Conservation (phyloP, 1,140 invertebrate species). For the Drosophila bocki region DNA sequence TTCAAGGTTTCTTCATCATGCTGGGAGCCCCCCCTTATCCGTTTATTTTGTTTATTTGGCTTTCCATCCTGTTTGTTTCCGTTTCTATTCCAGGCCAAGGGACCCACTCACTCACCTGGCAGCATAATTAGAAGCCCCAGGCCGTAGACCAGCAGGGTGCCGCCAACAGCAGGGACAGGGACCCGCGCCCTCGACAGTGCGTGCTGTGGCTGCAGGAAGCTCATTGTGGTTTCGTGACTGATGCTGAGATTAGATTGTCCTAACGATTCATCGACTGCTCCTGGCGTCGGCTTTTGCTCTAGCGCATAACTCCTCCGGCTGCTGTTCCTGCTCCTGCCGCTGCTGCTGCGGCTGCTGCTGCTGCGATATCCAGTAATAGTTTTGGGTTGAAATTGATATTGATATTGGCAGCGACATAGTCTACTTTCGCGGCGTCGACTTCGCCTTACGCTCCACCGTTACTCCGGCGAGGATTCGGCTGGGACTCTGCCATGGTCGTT, state of each 20-base stretch:
- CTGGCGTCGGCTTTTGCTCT: conserved; percentile 14
- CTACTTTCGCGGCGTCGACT: conserved; percentile 13
- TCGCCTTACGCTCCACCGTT: conserved; percentile 6
- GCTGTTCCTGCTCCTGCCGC: background rate
- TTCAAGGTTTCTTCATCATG: background rate
- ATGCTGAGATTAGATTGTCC: conserved; percentile 19
- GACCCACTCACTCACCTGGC: conserved; percentile 61
- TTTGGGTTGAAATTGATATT: conserved; percentile 14
- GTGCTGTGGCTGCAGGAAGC: conserved; percentile 37
- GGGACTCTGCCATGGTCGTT: conserved; percentile 11
- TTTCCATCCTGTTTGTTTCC: conserved; percentile 2
- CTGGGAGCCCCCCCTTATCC: background rate
- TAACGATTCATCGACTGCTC: conserved; percentile 20
- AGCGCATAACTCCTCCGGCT: conserved; percentile 10
- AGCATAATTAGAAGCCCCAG: conserved; percentile 63
- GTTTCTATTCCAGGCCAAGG: background rate
- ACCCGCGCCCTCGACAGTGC: conserved; percentile 28
- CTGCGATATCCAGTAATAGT: conserved; percentile 12
- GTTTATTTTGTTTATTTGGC: background rate
- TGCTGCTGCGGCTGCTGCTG: background rate
- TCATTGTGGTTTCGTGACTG: conserved; percentile 35
- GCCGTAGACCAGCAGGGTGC: conserved; percentile 58
- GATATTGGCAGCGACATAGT: conserved; percentile 23
- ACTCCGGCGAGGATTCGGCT: conserved; percentile 7
- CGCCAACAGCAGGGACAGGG: conserved; percentile 23